A percentile compares a stretch with the other conserved stretches of the same genome.
Conservation (phyloP, 1,140 invertebrate species). For the Pogonus chalceus region DNA sequence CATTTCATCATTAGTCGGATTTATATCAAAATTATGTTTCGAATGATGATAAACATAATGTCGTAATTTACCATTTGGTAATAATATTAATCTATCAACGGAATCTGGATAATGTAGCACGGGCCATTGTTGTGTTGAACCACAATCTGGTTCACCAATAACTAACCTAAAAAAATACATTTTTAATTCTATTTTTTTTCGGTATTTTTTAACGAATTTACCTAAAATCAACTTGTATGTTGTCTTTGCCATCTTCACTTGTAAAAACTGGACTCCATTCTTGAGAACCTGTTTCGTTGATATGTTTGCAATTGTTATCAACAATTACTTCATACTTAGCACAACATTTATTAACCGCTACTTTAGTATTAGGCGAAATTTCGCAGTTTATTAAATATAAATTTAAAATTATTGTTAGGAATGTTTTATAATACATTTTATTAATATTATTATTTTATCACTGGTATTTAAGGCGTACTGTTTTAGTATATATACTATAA, state of each 20-base stretch:
- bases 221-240: slow-evolving; percentile 36
- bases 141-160: slow-evolving; percentile 60
- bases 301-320: slow-evolving; percentile 50
- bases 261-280: slow-evolving; percentile 52
- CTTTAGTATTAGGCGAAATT: slow-evolving; percentile 12
- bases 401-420: too few relatives aligned
- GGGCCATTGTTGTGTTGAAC: slow-evolving; percentile 54
- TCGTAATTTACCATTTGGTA: slow-evolving; percentile 55
- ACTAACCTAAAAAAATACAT: slow-evolving; percentile 37
- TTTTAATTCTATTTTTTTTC: too few relatives aligned
- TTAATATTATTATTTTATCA: too few relatives aligned
- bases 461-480: neutral
- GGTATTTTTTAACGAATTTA: slow-evolving; percentile 14
- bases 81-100: slow-evolving; percentile 50
- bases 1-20: slow-evolving; percentile 39
- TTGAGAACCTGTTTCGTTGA: slow-evolving; percentile 47
- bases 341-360: slow-evolving; percentile 67
- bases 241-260: slow-evolving; percentile 43
- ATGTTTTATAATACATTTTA: too few relatives aligned
- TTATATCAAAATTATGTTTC: slow-evolving; percentile 34
- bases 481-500: neutral
- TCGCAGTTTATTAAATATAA: too few relatives aligned
- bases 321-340: slow-evolving; percentile 56
- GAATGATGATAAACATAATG: slow-evolving; percentile 53
- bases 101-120: slow-evolving; percentile 55